Conservation (phyloP, 2,113 vertebrate species). For the Brachyhypopomus gauderio region DNA sequence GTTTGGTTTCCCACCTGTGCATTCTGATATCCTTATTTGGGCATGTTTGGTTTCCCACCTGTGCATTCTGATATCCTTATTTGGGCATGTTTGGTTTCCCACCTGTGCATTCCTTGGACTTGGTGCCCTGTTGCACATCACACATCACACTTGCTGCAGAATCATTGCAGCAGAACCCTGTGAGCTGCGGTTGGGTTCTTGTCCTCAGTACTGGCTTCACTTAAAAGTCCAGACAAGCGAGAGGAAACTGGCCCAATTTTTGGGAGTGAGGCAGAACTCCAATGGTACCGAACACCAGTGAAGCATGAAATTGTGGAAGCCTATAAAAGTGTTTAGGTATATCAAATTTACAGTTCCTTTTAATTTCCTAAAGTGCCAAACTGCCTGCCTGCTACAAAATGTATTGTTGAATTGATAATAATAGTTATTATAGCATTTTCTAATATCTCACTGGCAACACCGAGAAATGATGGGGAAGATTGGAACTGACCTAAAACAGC, state of each 20-base stretch:
- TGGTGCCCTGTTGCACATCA: background rate
- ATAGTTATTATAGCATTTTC: no score
- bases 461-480: no score
- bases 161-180: background rate
- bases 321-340: background rate
- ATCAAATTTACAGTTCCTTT: background rate
- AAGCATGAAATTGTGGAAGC: background rate
- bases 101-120: slow-evolving; percentile 23
- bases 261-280: no score
- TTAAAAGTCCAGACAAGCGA: background rate
- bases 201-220: background rate
- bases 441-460: no score
- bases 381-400: background rate
- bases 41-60: background rate
- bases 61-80: slow-evolving; percentile 35
- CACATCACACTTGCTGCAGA: background rate
- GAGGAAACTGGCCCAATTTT: background rate
- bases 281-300: no score
- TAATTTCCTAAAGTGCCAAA: slow-evolving; percentile 4
- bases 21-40: slow-evolving; percentile 37
- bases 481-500: no score
- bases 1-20: slow-evolving; percentile 1
- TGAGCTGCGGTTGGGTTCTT: background rate
- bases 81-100: slow-evolving; percentile 14
- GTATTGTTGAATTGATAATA: no score